Conservation (phyloP, 1,140 invertebrate species). For the Drosophila novamexicana region DNA sequence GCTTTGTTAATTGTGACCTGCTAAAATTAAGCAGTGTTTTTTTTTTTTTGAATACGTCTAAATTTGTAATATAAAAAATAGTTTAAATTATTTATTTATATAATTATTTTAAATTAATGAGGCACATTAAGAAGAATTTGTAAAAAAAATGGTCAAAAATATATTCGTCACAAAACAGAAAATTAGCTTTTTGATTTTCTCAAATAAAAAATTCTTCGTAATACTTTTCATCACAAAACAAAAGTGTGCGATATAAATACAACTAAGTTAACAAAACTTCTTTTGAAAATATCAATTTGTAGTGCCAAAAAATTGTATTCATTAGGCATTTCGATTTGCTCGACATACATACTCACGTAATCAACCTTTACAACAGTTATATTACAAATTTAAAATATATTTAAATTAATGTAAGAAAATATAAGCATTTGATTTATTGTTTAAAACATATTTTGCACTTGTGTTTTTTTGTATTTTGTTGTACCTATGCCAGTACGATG, state of each 20-base stretch:
- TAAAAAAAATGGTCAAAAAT: slow-evolving; percentile 21
- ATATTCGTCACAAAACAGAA: slow-evolving; percentile 16
- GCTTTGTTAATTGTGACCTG: slow-evolving; percentile 8
- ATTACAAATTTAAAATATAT: slow-evolving; percentile 67
- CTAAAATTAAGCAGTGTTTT: slow-evolving; percentile 9
- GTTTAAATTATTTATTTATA: slow-evolving; percentile 28
- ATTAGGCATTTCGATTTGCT: slow-evolving; percentile 22
- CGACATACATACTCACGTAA: slow-evolving; percentile 18
- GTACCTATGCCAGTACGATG: slow-evolving; percentile 31
- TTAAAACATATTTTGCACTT: slow-evolving; percentile 83
- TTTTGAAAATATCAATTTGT: slow-evolving; percentile 39
- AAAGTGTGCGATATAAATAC: slow-evolving; percentile 48
- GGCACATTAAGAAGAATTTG: slow-evolving; percentile 78
- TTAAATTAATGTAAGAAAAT: slow-evolving; percentile 46
- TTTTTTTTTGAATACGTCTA: slow-evolving; percentile 18
- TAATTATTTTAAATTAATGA: slow-evolving; percentile 62
- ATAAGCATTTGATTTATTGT: slow-evolving; percentile 58
- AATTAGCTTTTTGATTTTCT: slow-evolving; percentile 17
- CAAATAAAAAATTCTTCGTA: slow-evolving; percentile 50
- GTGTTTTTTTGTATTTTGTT: slow-evolving; percentile 59
- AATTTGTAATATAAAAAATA: not conserved
- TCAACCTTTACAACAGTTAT: slow-evolving; percentile 46
- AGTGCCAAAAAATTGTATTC: slow-evolving; percentile 21
- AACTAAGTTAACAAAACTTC: slow-evolving; percentile 48
- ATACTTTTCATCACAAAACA: slow-evolving; percentile 70